Conservation (phyloP, 1,140 invertebrate species). For the Mycetomoellerius zeteki region DNA sequence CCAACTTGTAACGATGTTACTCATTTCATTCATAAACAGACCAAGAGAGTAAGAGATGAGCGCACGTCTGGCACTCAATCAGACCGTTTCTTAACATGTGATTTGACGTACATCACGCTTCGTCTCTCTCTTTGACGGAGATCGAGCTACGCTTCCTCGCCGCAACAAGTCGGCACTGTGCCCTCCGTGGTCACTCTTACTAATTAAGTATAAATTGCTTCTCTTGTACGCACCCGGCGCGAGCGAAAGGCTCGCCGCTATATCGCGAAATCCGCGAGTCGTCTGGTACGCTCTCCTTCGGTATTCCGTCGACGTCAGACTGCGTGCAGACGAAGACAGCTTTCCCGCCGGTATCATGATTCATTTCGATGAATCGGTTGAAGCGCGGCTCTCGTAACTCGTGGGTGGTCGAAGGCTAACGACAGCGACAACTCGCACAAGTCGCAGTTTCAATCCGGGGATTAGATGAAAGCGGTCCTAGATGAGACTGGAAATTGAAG, state of each 20-base stretch:
- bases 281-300: neutral
- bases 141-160: neutral
- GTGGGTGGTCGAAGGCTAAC: constrained; percentile 66
- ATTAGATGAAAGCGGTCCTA: constrained; percentile 48
- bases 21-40: constrained; percentile 65
- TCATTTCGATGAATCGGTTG: constrained; percentile 56
- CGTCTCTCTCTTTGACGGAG: neutral
- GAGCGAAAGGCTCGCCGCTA: constrained; percentile 37
- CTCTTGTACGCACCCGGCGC: constrained; percentile 44
- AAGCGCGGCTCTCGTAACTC: constrained; percentile 23
- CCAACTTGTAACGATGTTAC: neutral
- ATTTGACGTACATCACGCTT: constrained; percentile 76
- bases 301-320: constrained; percentile 13
- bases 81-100: constrained; percentile 74
- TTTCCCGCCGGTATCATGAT: constrained; percentile 42
- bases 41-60: constrained; percentile 12
- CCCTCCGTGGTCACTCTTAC: constrained; percentile 69
- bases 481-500: constrained; percentile 16
- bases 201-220: constrained; percentile 80
- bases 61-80: constrained; percentile 73
- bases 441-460: constrained; percentile 64
- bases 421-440: constrained; percentile 4
- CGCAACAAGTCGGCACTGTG: constrained; percentile 68
- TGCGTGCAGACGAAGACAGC: constrained; percentile 22
- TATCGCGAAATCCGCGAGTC: constrained; percentile 57